Conservation (phyloP, 2,113 vertebrate species). For the Hippolais icterina region DNA sequence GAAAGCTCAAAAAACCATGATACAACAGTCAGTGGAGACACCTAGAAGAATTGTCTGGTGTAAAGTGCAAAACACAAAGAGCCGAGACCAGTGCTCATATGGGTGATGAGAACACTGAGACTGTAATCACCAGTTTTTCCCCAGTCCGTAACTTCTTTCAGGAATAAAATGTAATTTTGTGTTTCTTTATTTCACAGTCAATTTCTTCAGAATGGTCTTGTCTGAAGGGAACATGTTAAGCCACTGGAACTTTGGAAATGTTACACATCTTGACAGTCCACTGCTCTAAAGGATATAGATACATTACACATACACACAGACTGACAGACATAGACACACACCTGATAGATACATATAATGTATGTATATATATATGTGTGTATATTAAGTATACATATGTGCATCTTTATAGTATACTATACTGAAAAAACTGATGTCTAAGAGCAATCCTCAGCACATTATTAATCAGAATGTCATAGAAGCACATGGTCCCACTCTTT, state of each 20-base stretch:
- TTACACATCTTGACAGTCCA: not conserved
- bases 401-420: not conserved
- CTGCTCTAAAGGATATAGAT: not conserved
- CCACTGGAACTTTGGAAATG: not conserved
- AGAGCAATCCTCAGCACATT: not conserved
- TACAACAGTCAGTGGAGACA: not conserved
- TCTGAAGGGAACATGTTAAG: constrained; percentile 17
- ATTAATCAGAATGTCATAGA: not conserved
- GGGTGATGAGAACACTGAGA: not conserved
- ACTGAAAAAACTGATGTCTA: not conserved
- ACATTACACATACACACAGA: not conserved
- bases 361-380: not conserved
- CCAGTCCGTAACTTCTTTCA: not conserved
- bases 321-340: not conserved
- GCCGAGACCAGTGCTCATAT: not conserved
- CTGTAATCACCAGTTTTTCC: not conserved
- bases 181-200: constrained; percentile 54
- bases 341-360: not conserved
- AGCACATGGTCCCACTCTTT: not conserved
- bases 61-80: not conserved
- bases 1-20: not conserved
- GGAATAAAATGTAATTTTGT: constrained; percentile 8
- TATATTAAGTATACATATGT: not conserved
- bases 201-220: constrained; percentile 24
- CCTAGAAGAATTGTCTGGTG: not conserved